Evolutionary conservation across 2,113 vertebrate species (phyloP).

Genomic region (Pogona vitticeps): DNA sequence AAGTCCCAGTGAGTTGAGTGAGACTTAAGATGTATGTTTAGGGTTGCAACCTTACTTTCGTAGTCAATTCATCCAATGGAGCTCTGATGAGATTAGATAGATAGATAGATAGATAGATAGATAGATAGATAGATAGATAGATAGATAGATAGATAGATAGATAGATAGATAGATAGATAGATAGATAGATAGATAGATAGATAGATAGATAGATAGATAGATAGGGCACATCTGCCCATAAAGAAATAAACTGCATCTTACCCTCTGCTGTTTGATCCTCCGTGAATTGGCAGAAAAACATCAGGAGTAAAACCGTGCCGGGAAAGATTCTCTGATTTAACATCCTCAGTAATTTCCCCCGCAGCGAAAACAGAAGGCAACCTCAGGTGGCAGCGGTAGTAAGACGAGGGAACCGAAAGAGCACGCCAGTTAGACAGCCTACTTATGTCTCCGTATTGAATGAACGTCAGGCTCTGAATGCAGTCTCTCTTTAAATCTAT

Average conservation of each 20-base stretch:
- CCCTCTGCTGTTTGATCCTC: constrained; percentile 95
- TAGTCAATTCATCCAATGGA: constrained; percentile 27
- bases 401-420: constrained; percentile 75
- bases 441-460: constrained; percentile 95
- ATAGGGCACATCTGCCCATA: constrained; percentile 29
- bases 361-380: constrained; percentile 64
- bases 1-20: constrained; percentile 7
- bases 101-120: constrained; percentile 19
- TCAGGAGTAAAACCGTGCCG: constrained; percentile 87
- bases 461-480: constrained; percentile 96
- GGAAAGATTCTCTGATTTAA: constrained; percentile 87
- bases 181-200: background rate
- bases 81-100: background rate
- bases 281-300: constrained; percentile 91
- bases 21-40: background rate
- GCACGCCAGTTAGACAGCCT: constrained; percentile 73
- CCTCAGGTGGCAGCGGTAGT: constrained; percentile 76
- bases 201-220: background rate
- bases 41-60: background rate
- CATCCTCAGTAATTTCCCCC: constrained; percentile 81
- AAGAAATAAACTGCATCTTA: constrained; percentile 74
- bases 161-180: constrained; percentile 39
- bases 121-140: constrained; percentile 32
- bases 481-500: constrained; percentile 99
- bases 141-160: background rate